A percentile compares a stretch with the other conserved stretches of the same genome.
Conservation (phyloP, 2,113 vertebrate species). For the Poeciliopsis occidentalis region DNA sequence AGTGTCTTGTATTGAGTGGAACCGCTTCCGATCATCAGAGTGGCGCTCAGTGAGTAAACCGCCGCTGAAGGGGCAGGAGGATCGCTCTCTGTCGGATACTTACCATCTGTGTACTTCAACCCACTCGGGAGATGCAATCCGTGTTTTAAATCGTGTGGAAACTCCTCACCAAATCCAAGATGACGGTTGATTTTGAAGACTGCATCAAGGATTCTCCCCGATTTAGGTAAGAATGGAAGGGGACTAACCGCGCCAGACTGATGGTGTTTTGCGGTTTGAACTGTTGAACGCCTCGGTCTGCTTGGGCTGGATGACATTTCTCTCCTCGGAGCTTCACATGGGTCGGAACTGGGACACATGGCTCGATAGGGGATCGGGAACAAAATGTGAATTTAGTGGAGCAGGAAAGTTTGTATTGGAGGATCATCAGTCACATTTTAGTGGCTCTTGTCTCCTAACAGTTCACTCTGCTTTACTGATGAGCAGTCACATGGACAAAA, state of each 20-base stretch:
- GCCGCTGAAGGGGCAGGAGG: not conserved
- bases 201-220: constrained; percentile 84
- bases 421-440: not conserved
- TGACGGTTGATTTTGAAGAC: constrained; percentile 87
- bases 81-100: constrained; percentile 49
- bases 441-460: too few relatives aligned
- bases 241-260: not conserved
- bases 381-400: not conserved
- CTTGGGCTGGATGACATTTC: not conserved
- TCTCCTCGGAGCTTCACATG: not conserved
- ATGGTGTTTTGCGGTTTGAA: constrained; percentile 15
- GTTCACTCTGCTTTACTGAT: too few relatives aligned
- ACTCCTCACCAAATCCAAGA: constrained; percentile 55
- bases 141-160: constrained; percentile 57
- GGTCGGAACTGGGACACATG: not conserved
- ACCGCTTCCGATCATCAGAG: not conserved
- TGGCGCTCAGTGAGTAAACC: not conserved
- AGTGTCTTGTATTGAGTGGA: not conserved
- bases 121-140: constrained; percentile 69
- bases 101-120: constrained; percentile 3
- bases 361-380: not conserved
- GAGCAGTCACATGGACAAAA: not conserved
- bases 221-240: constrained; percentile 73
- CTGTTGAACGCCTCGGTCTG: constrained; percentile 28
- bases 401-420: not conserved